Evolutionary conservation across 92 coral and sea anemone genomes (phyloP), one percentile per base, ranked within the genome.

Genomic region (Desmophyllum pertusum): DNA sequence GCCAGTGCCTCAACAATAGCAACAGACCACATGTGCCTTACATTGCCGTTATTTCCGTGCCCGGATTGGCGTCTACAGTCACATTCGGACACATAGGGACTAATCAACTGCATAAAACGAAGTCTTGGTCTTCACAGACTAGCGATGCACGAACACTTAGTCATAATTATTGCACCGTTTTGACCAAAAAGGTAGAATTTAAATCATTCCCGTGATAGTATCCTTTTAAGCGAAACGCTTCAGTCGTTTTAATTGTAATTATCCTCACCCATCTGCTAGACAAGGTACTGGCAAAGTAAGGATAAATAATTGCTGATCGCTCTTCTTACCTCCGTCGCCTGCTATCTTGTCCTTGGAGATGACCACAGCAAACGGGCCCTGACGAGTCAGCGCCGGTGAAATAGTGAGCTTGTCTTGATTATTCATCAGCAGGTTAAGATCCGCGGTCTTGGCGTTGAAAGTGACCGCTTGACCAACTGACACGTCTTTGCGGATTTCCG

Each of bases 371-470:
- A 90, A 90, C 1, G 94, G 82, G 6, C 84, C 88, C 13, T 42
- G 50, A 42, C 75, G 63, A 5, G 92, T 84, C n/a, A 90, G 50
- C 25, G 77, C 78, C 9, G 91, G 88, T 29, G 88, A 87, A n/a
- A 93, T 51, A 10, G 95, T 83, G n/a, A 95, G 79, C 57, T 90
- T 87, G 39, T 81, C 76, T 76, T 91, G 80, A 50, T 89, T 87
- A 61, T 95, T 95, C 10, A 95, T 40, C 30, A 93, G 80, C n/a
- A 95, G 79, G 27, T 88, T 76, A 19, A 84, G 86, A 14, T 76
- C 81, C 2, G 88, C 88, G 30, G 90, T 92, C 36, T 77, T 83
- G 10, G 97, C 98, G 17, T 73, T 90, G 84, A 91, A 89, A 5
- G 95, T 87, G 30, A 93, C 46, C 13, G 92, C 76, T 45, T 90